Conservation (phyloP, 1,140 invertebrate species). For the Diprion similis region DNA sequence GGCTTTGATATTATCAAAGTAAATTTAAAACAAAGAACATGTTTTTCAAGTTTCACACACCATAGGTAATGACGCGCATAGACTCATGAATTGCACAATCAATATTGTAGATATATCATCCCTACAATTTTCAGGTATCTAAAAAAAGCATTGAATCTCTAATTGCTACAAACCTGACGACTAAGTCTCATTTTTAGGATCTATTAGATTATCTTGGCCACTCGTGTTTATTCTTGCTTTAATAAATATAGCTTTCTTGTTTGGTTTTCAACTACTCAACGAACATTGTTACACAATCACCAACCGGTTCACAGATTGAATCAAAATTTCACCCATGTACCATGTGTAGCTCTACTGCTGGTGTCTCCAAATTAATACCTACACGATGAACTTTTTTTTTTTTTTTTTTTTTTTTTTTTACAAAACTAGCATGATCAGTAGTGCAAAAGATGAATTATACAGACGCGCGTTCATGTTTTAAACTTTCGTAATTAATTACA, state of each 20-base stretch:
- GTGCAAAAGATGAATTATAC: neutral
- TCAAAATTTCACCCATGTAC: neutral
- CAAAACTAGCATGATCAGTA: neutral
- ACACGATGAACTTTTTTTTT: neutral
- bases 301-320: too few species aligned
- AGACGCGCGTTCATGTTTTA: neutral
- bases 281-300: too few species aligned
- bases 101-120: neutral
- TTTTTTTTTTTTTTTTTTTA: neutral
- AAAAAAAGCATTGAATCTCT: neutral
- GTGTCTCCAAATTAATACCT: neutral
- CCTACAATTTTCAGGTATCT: constrained; percentile 15
- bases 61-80: neutral
- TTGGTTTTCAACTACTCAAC: too few species aligned
- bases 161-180: neutral
- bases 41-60: neutral
- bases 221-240: too few species aligned
- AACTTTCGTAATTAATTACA: neutral
- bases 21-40: neutral
- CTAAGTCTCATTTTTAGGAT: too few species aligned
- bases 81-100: neutral
- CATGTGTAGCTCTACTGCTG: neutral
- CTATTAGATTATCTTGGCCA: too few species aligned
- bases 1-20: constrained; percentile 8
- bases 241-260: too few species aligned